These are phyloP conservation scores for Auanema freiburgensis DNA, from an alignment of 2,888 invertebrate genomes.

Conservation along the genomic window DNA sequence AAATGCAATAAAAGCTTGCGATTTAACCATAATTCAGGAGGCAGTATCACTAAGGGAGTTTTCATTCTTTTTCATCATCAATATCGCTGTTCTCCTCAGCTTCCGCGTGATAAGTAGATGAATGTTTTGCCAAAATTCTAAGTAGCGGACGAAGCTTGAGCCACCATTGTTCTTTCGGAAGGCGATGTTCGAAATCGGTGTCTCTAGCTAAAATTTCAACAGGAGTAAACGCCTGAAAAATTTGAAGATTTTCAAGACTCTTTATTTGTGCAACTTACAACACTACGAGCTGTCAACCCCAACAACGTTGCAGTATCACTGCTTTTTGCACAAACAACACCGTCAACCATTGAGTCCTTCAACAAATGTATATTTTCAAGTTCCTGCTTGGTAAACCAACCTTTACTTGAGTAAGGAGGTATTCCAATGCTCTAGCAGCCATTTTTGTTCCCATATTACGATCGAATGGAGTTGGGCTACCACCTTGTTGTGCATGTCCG, in stretches of 20 bases:
- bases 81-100: conserved; percentile 24
- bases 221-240: conserved; percentile 51
- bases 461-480: conserved; percentile 95
- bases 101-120: conserved; percentile 55
- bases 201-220: conserved; percentile 56
- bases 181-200: conserved; percentile 64
- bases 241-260: not conserved
- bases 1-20: too few species aligned
- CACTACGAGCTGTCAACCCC: conserved; percentile 52
- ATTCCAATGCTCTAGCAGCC: conserved; percentile 91
- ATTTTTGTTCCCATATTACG: conserved; percentile 98
- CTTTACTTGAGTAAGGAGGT: conserved; percentile 73
- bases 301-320: conserved; percentile 57
- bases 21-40: too few species aligned
- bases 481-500: conserved; percentile 96
- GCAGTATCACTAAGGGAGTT: too few species aligned
- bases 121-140: conserved; percentile 63
- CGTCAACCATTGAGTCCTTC: conserved; percentile 37
- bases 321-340: conserved; percentile 33
- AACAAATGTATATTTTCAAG: conserved; percentile 2
- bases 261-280: conserved; percentile 20
- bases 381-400: conserved; percentile 2
- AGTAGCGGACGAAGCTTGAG: conserved; percentile 56
- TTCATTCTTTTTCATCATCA: not conserved
- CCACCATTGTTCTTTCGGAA: conserved; percentile 67